phyloP scores from a whole-genome alignment of 2,797 vertebrate genomes.

The Muscicapa comitata region DNA sequence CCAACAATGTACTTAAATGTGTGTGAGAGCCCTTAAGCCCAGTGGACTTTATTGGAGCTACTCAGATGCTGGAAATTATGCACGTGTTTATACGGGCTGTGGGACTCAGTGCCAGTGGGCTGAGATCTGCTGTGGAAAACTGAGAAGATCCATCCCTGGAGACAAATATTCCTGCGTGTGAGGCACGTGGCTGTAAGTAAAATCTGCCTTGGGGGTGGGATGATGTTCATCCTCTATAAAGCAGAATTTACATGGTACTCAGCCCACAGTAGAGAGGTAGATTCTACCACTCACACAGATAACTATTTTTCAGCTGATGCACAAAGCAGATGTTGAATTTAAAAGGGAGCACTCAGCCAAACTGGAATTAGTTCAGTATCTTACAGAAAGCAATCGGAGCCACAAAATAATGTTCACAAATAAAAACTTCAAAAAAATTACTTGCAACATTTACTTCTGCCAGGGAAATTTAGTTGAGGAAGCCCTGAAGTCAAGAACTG shows the following conservation, averaged over 20 bases:
- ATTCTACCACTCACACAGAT: background rate
- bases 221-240: slow-evolving; percentile 19
- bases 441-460: slow-evolving; percentile 24
- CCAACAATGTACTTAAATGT: slow-evolving; percentile 42
- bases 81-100: background rate
- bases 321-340: slow-evolving; percentile 47
- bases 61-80: slow-evolving; percentile 28
- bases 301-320: background rate
- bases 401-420: slow-evolving; percentile 39
- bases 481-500: background rate
- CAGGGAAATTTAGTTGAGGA: background rate
- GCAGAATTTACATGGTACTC: background rate
- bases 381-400: slow-evolving; percentile 12
- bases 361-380: slow-evolving; percentile 49
- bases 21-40: slow-evolving; percentile 29
- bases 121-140: slow-evolving; percentile 10
- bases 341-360: slow-evolving; percentile 11
- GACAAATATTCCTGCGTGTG: background rate
- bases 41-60: slow-evolving; percentile 20
- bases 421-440: slow-evolving; percentile 57
- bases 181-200: background rate
- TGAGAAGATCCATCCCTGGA: background rate
- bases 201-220: background rate
- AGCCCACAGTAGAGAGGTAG: background rate
- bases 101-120: background rate